Conservation (phyloP, 2,888 invertebrate species). For the Aporophyla lueneburgensis region DNA sequence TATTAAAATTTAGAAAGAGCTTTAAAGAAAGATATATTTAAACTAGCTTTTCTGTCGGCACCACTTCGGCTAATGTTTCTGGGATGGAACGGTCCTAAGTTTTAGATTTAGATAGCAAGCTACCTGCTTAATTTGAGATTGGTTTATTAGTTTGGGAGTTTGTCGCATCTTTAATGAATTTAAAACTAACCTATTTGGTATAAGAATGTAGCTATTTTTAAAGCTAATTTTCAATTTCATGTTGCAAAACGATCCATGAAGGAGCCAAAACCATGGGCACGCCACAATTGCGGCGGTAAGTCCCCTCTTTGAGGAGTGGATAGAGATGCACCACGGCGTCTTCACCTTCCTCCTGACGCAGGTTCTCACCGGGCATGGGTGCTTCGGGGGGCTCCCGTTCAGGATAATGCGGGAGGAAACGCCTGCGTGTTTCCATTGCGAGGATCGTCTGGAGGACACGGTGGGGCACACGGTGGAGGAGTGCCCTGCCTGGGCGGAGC, state of each 20-base stretch:
- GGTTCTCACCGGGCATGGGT: no score
- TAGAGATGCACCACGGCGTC: no score
- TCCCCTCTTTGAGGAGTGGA: no score
- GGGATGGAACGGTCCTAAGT: not conserved
- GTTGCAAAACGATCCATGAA: not conserved
- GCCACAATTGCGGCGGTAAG: no score
- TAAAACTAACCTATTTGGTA: not conserved
- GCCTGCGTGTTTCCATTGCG: no score
- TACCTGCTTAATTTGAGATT: not conserved
- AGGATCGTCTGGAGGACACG: no score
- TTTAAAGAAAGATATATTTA: conserved; percentile 18
- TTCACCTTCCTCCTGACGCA: no score
- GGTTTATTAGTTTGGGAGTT: not conserved
- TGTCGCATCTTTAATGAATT: not conserved
- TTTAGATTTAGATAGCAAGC: not conserved
- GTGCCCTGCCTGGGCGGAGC: no score
- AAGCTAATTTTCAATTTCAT: not conserved
- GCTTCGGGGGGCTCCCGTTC: no score
- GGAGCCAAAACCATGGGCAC: no score
- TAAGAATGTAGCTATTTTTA: not conserved
- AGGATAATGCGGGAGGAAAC: no score
- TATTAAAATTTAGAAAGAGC: conserved; percentile 25
- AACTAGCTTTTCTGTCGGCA: not conserved
- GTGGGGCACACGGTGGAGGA: no score
- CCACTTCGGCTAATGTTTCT: not conserved